Evolutionary conservation across 2,797 vertebrate genomes (phyloP).

Genomic region (Hybognathus amarus): DNA sequence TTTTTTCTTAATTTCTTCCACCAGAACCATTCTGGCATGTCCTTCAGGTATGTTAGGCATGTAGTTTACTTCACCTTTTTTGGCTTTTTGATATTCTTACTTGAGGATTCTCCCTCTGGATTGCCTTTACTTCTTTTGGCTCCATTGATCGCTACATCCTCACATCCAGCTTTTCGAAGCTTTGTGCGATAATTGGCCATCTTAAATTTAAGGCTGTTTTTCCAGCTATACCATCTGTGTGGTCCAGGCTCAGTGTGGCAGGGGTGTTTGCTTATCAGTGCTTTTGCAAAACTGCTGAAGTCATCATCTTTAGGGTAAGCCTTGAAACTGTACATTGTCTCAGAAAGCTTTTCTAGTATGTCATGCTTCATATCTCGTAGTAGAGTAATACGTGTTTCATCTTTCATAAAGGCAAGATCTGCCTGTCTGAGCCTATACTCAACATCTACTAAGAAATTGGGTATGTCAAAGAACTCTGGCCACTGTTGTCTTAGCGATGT

Average conservation of each 20-base stretch:
- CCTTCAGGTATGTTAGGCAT: slow-evolving; percentile 41
- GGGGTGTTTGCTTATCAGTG: too few relatives aligned
- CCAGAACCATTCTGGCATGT: slow-evolving; percentile 14
- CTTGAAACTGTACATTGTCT: slow-evolving; percentile 43
- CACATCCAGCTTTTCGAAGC: slow-evolving; percentile 26
- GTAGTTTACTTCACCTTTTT: slow-evolving; percentile 40
- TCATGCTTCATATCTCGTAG: too few relatives aligned
- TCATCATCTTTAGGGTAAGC: neutral
- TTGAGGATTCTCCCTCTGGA: slow-evolving; percentile 34
- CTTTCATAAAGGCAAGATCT: too few relatives aligned
- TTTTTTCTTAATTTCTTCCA: slow-evolving; percentile 44
- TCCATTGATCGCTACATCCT: slow-evolving; percentile 38
- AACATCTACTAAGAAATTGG: too few relatives aligned
- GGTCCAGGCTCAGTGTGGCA: too few relatives aligned
- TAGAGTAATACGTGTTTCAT: too few relatives aligned
- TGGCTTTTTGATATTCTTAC: slow-evolving; percentile 38
- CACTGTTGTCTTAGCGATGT: too few relatives aligned
- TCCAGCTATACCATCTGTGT: neutral
- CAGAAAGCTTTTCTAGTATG: slow-evolving; percentile 19
- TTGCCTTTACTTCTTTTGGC: slow-evolving; percentile 34
- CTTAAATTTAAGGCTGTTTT: slow-evolving; percentile 46
- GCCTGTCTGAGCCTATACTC: too few relatives aligned
- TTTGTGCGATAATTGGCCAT: slow-evolving; percentile 44
- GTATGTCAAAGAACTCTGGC: too few relatives aligned
- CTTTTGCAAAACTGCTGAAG: too few relatives aligned